phyloP scores from a whole-genome alignment of 1,140 invertebrate species.

The Nautilus pompilius region DNA sequence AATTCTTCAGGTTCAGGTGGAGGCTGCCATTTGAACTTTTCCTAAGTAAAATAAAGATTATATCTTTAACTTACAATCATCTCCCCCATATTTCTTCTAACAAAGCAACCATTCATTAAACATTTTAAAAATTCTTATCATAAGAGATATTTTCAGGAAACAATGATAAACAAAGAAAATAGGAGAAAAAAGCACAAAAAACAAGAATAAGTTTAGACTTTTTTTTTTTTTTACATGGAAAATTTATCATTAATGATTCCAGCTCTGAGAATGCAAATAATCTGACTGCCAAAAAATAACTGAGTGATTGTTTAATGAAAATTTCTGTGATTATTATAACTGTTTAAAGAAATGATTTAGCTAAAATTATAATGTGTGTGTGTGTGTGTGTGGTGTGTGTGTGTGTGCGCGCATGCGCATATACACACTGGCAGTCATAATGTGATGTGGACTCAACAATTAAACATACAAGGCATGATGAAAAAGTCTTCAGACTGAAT shows the following conservation, averaged over 20 bases:
- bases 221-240: not conserved
- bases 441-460: no score
- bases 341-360: no score
- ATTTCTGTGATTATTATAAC: no score
- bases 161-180: not conserved
- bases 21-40: slow-evolving; percentile 37
- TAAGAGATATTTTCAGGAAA: not conserved
- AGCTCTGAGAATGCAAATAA: no score
- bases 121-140: no score
- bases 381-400: not conserved
- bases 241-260: not conserved
- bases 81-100: no score
- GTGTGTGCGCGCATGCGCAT: not conserved
- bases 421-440: not conserved
- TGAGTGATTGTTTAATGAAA: no score
- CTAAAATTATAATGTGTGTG: not conserved
- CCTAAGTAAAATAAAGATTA: slow-evolving; percentile 13
- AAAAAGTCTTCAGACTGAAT: no score
- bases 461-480: no score
- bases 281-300: no score
- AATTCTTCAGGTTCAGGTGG: slow-evolving; percentile 32
- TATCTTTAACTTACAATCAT: no score
- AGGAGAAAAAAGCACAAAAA: not conserved
- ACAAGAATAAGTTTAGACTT: not conserved
- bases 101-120: no score